Evolutionary conservation across 2,113 vertebrate genomes (phyloP).

Genomic region (Oophaga pumilio): DNA sequence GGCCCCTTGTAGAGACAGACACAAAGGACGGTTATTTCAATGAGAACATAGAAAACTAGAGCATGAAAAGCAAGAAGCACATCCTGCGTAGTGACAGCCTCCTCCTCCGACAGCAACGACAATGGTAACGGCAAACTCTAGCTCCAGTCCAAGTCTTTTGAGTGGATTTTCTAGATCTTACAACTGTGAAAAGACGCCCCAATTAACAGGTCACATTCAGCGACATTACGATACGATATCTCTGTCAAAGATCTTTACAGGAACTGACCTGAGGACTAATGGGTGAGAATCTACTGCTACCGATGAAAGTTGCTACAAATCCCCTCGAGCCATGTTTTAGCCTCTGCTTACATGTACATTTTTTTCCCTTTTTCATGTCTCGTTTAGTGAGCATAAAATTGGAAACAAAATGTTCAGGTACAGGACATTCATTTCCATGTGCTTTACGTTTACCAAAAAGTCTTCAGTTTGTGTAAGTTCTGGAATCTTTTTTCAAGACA

Average conservation of each 20-base stretch:
- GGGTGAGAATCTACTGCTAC: neutral
- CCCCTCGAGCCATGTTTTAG: no score
- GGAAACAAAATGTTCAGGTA: no score
- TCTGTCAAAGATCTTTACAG: neutral
- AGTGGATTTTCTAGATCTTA: neutral
- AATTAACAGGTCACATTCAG: neutral
- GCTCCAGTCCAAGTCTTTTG: conserved; percentile 3
- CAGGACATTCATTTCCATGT: no score
- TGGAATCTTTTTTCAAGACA: no score
- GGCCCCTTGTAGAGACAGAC: no score
- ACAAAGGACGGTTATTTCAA: neutral
- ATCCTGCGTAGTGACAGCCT: conserved; percentile 20
- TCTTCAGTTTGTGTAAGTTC: no score
- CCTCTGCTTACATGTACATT: no score
- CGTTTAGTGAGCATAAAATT: no score
- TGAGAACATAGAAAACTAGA: neutral
- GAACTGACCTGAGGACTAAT: neutral
- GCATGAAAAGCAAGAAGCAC: neutral
- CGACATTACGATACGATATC: no score
- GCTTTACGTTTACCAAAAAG: no score
- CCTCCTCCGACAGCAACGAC: neutral
- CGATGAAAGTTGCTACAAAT: no score
- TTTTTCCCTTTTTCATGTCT: no score
- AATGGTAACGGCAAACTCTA: neutral
- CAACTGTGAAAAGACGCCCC: neutral